Evolutionary conservation across 2,888 invertebrate genomes (phyloP), one percentile per base, ranked within the genome.

Genomic region (Ceratothoa steindachneri): DNA sequence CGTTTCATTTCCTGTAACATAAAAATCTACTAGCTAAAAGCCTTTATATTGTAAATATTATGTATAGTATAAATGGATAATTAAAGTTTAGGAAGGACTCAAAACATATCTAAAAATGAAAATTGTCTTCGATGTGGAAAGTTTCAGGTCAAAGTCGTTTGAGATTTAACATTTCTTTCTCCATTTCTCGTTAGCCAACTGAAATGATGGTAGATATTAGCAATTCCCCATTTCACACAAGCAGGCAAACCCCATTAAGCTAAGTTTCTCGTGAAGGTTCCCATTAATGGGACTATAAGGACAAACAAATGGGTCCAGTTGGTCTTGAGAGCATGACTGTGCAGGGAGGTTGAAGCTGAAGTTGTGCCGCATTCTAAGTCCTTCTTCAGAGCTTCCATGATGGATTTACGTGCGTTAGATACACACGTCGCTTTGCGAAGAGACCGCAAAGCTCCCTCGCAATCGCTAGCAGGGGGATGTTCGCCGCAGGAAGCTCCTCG

Each of bases 301-400:
- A 41, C 41, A 41, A 15, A 41, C 41, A 41, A 41, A 41, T 41
- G 7, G 41, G n/a, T n/a, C n/a, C n/a, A n/a, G n/a, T n/a, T n/a
- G n/a, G n/a, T n/a, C n/a, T n/a, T n/a, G n/a, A n/a, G n/a, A n/a
- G n/a, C n/a, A n/a, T n/a, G n/a, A n/a, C n/a, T n/a, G n/a, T n/a
- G n/a, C n/a, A n/a, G n/a, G 41, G 41, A 5, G 15, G 41, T 15
- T 41, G 41, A 5, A 5, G 41, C 41, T 5, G 41, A 41, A 41
- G 41, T 41, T 41, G 7, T 15, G 41, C 79, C 74, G 28, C 79
- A 79, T 69, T 79, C 79, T 30, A 79, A 30, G 69, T 79, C 79
- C 4, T 69, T 72, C 72, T 79, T 79, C n/a, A 79, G 76, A 22
- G 79, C 74, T 66, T 79, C 79, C 79, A 79, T 79, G 72, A 79